Evolutionary conservation across 2,888 invertebrate species (phyloP), one percentile per base, ranked within the genome.

Genomic region (Oasisia sp.): DNA sequence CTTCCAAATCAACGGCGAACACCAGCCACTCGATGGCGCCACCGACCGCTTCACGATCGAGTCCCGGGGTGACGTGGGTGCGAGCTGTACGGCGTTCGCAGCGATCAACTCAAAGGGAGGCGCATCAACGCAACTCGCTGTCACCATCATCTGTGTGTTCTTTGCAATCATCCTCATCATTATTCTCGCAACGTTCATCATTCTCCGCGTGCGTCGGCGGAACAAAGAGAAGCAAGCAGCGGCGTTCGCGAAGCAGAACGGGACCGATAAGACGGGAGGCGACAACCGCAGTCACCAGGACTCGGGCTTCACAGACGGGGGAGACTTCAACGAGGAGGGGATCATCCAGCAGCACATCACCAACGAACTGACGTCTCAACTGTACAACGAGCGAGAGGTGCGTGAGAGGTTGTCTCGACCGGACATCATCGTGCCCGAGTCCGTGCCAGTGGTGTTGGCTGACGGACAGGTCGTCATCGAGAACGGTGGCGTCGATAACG

Each of bases 81-180:
- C 74, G 27, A 45, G 44, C 32, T 89, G 44, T 32, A 90, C 91
- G 90, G 32, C 89, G n/a, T 32, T 90, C 9, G 90, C 91, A 90
- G 92, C 91, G 27, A 91, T 92, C 2, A 91, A 50, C 32, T 38
- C 56, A 32, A 89, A 45, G 4, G 90, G 56, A 50, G 50, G 89
- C 45, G n/a, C 74, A 32, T 32, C 92, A 91, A 97, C 98, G 93
- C 97, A 98, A 95, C 98, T 99, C 93, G 99, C 99, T 92, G 98
- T 99, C 93, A 99, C 99, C 0, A 97, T 99, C 58, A 98, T 99
- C 32, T 98, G 99, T 93, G 98, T 98, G 44, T 99, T 99, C 97
- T 99, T 99, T 95, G 98, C 98, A 9, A 98, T 99, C 50, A 92
- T 95, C 14, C 93, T 96, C 38, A 94, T 96, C 19, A 95, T 94